Conservation (phyloP, 2,113 vertebrate genomes). For the Arenaria interpres region DNA sequence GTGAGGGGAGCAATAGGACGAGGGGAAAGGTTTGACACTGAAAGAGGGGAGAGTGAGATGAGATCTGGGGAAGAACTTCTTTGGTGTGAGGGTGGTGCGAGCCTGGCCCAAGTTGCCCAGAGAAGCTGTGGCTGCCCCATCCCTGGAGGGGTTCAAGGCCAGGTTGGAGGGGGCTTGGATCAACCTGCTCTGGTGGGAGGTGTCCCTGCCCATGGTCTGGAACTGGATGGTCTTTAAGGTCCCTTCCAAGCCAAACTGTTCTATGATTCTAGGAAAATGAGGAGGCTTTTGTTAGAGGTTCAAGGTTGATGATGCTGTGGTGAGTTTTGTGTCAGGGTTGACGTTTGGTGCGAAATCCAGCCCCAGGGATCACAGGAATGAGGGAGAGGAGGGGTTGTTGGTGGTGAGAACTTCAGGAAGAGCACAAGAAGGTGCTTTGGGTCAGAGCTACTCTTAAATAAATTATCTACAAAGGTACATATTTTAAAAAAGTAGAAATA, state of each 20-base stretch:
- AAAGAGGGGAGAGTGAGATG: not conserved
- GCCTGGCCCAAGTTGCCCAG: not conserved
- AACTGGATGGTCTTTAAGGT: rapidly evolving
- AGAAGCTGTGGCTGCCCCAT: not conserved
- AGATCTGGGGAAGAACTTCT: not conserved
- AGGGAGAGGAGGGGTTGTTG: not conserved
- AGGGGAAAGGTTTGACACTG: not conserved
- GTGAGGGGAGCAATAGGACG: not conserved
- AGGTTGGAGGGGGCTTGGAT: not conserved
- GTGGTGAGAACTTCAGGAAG: not conserved
- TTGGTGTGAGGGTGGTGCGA: not conserved
- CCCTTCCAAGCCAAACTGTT: not conserved
- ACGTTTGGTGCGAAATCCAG: not conserved
- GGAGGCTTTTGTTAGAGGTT: not conserved
- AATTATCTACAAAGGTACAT: no score
- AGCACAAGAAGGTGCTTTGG: not conserved
- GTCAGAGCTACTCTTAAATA: not conserved
- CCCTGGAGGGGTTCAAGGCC: not conserved
- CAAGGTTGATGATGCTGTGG: no score
- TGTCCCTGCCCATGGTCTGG: not conserved
- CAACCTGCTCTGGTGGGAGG: rapidly evolving
- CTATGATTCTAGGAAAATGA: rapidly evolving
- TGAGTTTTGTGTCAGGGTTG: not conserved
- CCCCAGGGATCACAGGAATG: not conserved
- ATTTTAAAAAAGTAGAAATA: no score